Conservation (phyloP, 35 echinoderm and acorn worm genomes). For the Ophiothrix spiculata region DNA sequence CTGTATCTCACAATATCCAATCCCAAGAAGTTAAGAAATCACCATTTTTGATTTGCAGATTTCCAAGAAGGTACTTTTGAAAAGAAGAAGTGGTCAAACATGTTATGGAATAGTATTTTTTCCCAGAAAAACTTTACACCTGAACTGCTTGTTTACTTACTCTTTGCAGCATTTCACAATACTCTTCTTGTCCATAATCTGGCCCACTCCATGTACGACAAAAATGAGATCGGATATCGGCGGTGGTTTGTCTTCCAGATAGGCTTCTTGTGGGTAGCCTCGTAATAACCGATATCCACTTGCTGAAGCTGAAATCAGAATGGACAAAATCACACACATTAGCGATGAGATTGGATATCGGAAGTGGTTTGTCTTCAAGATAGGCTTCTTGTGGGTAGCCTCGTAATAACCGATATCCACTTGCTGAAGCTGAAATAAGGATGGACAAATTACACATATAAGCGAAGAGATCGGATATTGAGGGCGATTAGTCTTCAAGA, state of each 20-base stretch:
- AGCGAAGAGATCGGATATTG: no score
- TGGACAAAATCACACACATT: no score
- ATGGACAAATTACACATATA: no score
- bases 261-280: slow-evolving; percentile 69
- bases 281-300: slow-evolving; percentile 80
- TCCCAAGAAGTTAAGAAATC: no score
- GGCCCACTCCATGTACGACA: slow-evolving; percentile 95
- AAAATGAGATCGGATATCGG: slow-evolving; percentile 95
- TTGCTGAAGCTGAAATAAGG: slow-evolving; percentile 73
- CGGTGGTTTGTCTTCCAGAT: slow-evolving; percentile 90
- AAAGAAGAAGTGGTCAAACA: neutral
- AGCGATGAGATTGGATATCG: slow-evolving; percentile 91
- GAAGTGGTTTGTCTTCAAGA: slow-evolving; percentile 93
- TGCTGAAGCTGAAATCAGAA: slow-evolving; percentile 60
- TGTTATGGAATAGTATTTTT: neutral
- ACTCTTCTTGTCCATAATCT: slow-evolving; percentile 76
- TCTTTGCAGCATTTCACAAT: slow-evolving; percentile 86
- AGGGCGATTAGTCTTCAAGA: no score
- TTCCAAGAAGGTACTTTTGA: neutral
- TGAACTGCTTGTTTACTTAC: slow-evolving; percentile 36
- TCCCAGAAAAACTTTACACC: neutral
- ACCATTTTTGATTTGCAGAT: no score
- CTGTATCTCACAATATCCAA: no score
- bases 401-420: slow-evolving; percentile 72
- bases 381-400: slow-evolving; percentile 70